Evolutionary conservation across 2,113 vertebrate species (phyloP).

Genomic region (Prietella phreatophila): DNA sequence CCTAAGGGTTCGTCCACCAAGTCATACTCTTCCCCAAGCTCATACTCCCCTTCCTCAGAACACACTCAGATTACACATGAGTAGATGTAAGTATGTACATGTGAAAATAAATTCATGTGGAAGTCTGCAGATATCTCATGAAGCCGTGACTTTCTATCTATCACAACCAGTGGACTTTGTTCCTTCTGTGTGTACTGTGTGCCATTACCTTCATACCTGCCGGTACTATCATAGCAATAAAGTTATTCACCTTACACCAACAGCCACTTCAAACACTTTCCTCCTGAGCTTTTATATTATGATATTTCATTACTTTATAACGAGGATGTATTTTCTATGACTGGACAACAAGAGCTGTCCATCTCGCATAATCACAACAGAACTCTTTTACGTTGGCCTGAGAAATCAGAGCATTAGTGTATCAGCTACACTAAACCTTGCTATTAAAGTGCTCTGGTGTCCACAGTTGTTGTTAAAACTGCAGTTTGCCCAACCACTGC

Average conservation of each 20-base stretch:
- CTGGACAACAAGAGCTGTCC: not conserved
- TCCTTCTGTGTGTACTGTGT: conserved; percentile 55
- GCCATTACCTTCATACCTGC: conserved; percentile 43
- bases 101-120: not conserved
- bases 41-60: conserved; percentile 29
- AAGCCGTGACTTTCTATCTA: conserved; percentile 15
- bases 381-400: not conserved
- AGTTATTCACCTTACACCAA: conserved; percentile 54
- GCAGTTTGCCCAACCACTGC: not conserved
- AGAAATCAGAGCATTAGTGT: not conserved
- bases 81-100: not conserved
- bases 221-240: conserved; percentile 55
- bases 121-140: not conserved
- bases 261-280: not conserved
- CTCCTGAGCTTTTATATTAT: not conserved
- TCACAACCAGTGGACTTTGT: conserved; percentile 64
- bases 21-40: conserved; percentile 55
- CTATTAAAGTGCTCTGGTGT: not conserved
- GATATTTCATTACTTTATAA: not conserved
- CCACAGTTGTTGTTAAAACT: not conserved
- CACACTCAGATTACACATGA: not conserved
- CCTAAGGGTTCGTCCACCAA: conserved; percentile 75
- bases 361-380: not conserved
- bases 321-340: not conserved
- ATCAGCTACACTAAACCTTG: not conserved